A percentile compares a stretch with the other conserved stretches of the same genome.
These are phyloP conservation scores for Probaryconus sp. DNA, from an alignment of 1,140 invertebrate species.

Conservation along the genomic window DNA sequence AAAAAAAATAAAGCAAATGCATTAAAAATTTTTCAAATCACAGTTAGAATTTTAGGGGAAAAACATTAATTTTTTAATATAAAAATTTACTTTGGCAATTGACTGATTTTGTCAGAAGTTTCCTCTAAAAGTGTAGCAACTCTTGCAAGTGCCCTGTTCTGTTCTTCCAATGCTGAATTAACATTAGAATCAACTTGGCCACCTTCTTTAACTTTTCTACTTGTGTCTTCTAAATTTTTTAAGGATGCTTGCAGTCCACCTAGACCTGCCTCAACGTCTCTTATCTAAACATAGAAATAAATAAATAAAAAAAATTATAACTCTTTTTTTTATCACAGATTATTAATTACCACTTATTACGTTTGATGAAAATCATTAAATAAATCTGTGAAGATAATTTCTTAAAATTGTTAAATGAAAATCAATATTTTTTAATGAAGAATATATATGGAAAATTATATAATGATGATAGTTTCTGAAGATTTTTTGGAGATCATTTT, in stretches of 20 bases:
- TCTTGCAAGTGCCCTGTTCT: conserved; percentile 56
- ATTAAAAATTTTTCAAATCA: too few species aligned
- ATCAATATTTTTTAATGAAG: too few species aligned
- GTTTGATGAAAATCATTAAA: too few species aligned
- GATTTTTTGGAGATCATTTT: too few species aligned
- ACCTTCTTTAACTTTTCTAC: conserved; percentile 20
- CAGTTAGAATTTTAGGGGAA: too few species aligned
- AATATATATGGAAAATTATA: too few species aligned
- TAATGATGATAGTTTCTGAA: too few species aligned
- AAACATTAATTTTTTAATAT: not conserved
- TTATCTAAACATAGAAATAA: conserved; percentile 21
- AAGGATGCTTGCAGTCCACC: conserved; percentile 36
- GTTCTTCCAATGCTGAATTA: conserved; percentile 59
- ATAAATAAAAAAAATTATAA: too few species aligned
- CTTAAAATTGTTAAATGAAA: too few species aligned
- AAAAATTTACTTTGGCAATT: conserved; percentile 68
- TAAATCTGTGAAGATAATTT: too few species aligned
- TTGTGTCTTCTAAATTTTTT: conserved; percentile 50
- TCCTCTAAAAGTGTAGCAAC: conserved; percentile 69
- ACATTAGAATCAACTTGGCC: conserved; percentile 39
- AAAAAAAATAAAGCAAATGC: conserved; percentile 6
- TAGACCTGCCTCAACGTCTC: conserved; percentile 39
- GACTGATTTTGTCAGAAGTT: conserved; percentile 63
- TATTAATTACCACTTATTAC: too few species aligned
- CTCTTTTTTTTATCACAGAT: too few species aligned